Evolutionary conservation across 2,113 vertebrate species (phyloP).

Genomic region (Ceyx melanurus): DNA sequence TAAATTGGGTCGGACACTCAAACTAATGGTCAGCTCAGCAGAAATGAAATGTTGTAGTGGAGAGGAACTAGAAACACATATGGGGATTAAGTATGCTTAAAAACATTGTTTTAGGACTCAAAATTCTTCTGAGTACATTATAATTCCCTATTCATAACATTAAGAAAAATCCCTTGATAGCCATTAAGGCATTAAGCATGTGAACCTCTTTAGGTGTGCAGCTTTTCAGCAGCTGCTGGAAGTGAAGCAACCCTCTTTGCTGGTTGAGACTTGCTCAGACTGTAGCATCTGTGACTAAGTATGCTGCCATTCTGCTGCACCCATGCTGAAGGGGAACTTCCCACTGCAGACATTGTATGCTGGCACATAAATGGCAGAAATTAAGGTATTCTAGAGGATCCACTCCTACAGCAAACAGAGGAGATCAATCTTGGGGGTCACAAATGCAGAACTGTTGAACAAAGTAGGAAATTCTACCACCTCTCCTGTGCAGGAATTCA

Average conservation of each 20-base stretch:
- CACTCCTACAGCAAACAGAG: background rate
- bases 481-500: background rate
- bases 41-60: background rate
- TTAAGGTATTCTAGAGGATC: background rate
- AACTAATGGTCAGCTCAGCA: background rate
- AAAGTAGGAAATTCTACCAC: background rate
- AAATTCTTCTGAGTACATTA: background rate
- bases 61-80: background rate
- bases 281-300: background rate
- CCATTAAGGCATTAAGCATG: background rate
- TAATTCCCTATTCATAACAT: background rate
- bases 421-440: background rate
- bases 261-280: background rate
- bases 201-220: background rate
- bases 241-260: background rate
- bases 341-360: background rate
- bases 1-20: background rate
- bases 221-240: background rate
- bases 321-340: background rate
- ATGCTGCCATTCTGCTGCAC: background rate
- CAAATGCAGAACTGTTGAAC: background rate
- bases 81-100: background rate
- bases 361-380: background rate
- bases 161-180: background rate
- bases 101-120: background rate